Conservation (phyloP, 2,113 vertebrate genomes). For the Mastomys coucha region DNA sequence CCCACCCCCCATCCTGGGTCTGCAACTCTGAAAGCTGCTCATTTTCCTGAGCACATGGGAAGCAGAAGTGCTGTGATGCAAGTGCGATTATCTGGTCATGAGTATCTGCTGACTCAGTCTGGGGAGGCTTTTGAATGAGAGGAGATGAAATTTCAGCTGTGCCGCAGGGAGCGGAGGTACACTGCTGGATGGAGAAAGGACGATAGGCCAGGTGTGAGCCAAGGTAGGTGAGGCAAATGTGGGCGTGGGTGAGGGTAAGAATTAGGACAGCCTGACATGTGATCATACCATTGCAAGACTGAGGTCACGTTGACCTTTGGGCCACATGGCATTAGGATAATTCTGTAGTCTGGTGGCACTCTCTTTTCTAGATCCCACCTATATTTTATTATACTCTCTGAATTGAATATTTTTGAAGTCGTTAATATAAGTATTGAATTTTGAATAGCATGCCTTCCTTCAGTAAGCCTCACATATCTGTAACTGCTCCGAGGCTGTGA, state of each 20-base stretch:
- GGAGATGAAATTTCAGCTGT: slow-evolving; percentile 75
- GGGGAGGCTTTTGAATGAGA: slow-evolving; percentile 63
- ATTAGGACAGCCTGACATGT: slow-evolving; percentile 10
- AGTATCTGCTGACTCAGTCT: slow-evolving; percentile 67
- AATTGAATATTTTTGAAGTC: background rate
- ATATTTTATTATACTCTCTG: background rate
- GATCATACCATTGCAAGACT: slow-evolving; percentile 34
- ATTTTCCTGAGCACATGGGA: slow-evolving; percentile 26
- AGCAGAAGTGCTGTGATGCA: slow-evolving; percentile 52
- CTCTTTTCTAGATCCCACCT: slow-evolving; percentile 11
- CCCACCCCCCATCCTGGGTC: accelerated
- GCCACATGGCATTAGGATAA: background rate
- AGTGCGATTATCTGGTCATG: slow-evolving; percentile 47
- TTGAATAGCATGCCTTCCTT: slow-evolving; percentile 24
- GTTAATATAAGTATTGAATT: background rate
- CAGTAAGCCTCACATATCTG: background rate
- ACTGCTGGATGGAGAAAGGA: slow-evolving; percentile 40
- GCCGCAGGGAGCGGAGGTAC: slow-evolving; percentile 36
- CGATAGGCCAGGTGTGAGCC: slow-evolving; percentile 4
- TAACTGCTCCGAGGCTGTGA: background rate
- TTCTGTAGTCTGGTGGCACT: background rate
- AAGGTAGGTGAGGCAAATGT: slow-evolving; percentile 59
- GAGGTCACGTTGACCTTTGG: slow-evolving; percentile 33
- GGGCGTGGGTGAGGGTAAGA: background rate
- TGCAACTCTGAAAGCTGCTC: slow-evolving; percentile 19